Base-by-base conservation (phyloP, 2,797 vertebrate species). In the Naso thynnoides region DNA sequence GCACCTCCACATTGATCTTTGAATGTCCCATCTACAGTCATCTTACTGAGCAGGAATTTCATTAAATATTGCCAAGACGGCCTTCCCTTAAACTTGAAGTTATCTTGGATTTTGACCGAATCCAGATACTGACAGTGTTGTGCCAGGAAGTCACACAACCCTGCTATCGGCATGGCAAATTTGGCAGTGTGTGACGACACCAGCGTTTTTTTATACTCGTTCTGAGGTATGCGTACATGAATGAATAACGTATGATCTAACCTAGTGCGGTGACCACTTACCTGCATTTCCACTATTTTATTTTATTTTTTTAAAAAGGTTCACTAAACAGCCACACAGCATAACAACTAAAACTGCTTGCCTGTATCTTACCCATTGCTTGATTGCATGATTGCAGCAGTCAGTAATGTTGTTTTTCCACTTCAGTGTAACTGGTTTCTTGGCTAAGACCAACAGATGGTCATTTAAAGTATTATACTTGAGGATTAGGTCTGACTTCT, bases 1-100 rank as follows among this genome's bases (percentile, higher is more conserved):
- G 38, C 58, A 57, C 8, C 6, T 57, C 14, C 3, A 49, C 8
- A 10, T 49, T 50, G 29, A 66, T 74, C 52, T 60, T 38, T 49
- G 8, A 45, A 13, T 77, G 67, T 29, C 26, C 44, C 18, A 45
- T 68, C 78, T 70, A 70, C 42, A 58, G 39, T 54, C 65, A 26
- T 59, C 61, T 31, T 50, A 2, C 48, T 31, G 36, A 11, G 23
- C 8, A 44, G 26, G 15, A 50, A 21, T 66, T 14, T 58, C 29
- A 2, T 23, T 9, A 31, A 23, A 19, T 19, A 24, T 62, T 8
- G 6, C 44, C 3, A 49, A 49, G 61, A 39, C 29, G 54, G 29
- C 15, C 21, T 23, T 41, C 23, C 7, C 21, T 23, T 26, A 10
- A 39, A 9, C 8, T 45, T 23, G 4, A 53, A 54, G 39, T 53